Evolutionary conservation across 2,113 vertebrate genomes (phyloP), one percentile per base, ranked within the genome.

Genomic region (Alouatta palliata): DNA sequence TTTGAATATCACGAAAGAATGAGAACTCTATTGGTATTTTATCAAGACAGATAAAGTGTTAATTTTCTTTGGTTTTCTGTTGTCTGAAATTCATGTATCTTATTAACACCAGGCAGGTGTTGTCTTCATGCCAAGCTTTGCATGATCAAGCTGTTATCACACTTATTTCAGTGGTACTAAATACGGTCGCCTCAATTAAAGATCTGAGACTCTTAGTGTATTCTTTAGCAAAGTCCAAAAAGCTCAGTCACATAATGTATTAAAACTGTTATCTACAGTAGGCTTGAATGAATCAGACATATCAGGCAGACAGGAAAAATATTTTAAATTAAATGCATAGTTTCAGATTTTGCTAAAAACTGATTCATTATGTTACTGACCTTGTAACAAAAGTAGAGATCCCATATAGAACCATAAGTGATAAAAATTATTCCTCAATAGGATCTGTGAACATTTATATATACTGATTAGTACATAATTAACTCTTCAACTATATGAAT

Each of bases 101-200:
- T 97, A 97, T 97, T 97, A 97, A 91, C 94, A 96, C 68, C 47
- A 97, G 35, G 77, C 82, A 98, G 97, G 96, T 94, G 77, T 97
- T 97, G 94, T 96, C 73, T 93, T 96, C 70, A 64, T 45, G 45
- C 96, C 86, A 97, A 95, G 75, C 49, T 95, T 93, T 56, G 61
- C 40, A 35, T 82, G 43, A 96, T 95, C 94, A 97, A 94, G 49
- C 85, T 97, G 84, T 96, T 97, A 95, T 97, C 96, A 97, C 97
- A 97, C 92, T 94, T 97, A 96, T 94, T 98, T 97, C 90, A 97
- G 76, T 95, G 92, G 61, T 52, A 95, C 92, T 95, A 97, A 98
- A 92, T 92, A 90, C 25, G 45, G 47, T 21, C 92, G 30, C 19
- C 70, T 94, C 93, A 97, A 91, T 91, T 95, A 97, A 97, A 75